These are phyloP conservation scores for Quadroppia sp. DNA, from an alignment of 2,888 invertebrate species.

Conservation along the genomic window DNA sequence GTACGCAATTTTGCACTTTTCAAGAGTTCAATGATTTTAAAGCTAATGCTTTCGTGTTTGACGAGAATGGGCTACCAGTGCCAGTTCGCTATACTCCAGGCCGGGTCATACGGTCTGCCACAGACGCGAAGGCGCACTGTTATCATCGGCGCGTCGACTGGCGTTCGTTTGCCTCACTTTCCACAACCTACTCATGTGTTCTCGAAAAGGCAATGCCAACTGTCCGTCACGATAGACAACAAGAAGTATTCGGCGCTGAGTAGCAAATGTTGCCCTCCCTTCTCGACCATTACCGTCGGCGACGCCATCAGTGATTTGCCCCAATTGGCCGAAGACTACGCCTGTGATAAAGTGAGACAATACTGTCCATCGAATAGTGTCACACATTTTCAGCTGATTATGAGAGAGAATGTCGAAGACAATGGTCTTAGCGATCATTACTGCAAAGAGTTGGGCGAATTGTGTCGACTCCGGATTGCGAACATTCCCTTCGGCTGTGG, in stretches of 20 bases:
- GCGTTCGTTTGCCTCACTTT: constrained; percentile 66
- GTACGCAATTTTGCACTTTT: constrained; percentile 80
- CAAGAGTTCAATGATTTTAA: constrained; percentile 73
- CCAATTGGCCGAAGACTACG: constrained; percentile 23
- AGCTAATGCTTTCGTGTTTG: constrained; percentile 69
- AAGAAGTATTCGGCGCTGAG: constrained; percentile 51
- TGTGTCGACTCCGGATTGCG: constrained; percentile 71
- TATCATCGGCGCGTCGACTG: constrained; percentile 76
- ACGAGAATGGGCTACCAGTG: constrained; percentile 81
- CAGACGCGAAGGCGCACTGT: constrained; percentile 73
- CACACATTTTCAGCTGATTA: constrained; percentile 30
- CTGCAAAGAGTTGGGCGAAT: constrained; percentile 75
- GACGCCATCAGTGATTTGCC: constrained; percentile 74
- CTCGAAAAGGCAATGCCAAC: constrained; percentile 62
- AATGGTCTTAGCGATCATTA: constrained; percentile 67
- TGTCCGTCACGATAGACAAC: constrained; percentile 62
- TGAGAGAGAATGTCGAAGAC: constrained; percentile 58
- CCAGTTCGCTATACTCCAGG: constrained; percentile 78
- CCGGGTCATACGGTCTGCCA: constrained; percentile 78
- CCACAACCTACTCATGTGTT: constrained; percentile 78
- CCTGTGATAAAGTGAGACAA: constrained; percentile 1
- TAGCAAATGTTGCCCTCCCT: neutral
- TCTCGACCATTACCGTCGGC: constrained; percentile 68
- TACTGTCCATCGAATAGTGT: constrained; percentile 48
- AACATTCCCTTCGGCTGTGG: constrained; percentile 70